Base-by-base conservation (phyloP, 2,113 vertebrate species). In the Sinosuthora webbiana region DNA sequence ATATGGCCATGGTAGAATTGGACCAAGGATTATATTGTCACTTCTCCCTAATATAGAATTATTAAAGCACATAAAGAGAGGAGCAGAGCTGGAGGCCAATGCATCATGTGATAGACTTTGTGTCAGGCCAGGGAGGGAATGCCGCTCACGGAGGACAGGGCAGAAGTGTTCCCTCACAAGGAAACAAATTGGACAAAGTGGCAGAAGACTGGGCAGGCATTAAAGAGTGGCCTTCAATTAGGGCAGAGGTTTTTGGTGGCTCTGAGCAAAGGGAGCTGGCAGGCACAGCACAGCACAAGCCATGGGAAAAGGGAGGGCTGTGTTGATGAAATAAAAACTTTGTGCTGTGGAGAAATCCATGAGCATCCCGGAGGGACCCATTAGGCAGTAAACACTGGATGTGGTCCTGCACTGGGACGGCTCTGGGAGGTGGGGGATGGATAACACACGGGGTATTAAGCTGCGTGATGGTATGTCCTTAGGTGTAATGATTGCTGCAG, bases 31-130 rank as follows among this genome's bases (percentile, higher is more conserved):
- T 95, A 84, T 78, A 89, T 59, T 96, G 96, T 95, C 94, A 96
- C 57, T 89, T 94, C 53, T 82, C 33, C 68, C 73, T 94, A 95
- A 95, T 91, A 37, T 19, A 95, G 92, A 95, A 91, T 95, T 95
- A 96, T 95, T 94, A 92, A 94, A 90, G 89, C 44, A 35, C 6
- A 24, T 55, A 68, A 90, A 68, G 69, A 95, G 76, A 89, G 64
- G 76, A 92, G 89, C 68, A 75, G 52, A 87, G 57, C 80, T 71
- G 83, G 68, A 88, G 75, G 68, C 59, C 63, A 92, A 90, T 95
- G 9, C 21, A 96, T 96, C 93, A 91, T 23, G 45, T 17, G 31
- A 95, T 94, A 86, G 95, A 92, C 93, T 95, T 95, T 96, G 75
- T 95, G 94, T 95, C 95, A 94, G 65, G 39, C 50, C 22, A 19